These are phyloP conservation scores for Unio delphinus DNA, from an alignment of 2,888 invertebrate species.

Conservation along the genomic window DNA sequence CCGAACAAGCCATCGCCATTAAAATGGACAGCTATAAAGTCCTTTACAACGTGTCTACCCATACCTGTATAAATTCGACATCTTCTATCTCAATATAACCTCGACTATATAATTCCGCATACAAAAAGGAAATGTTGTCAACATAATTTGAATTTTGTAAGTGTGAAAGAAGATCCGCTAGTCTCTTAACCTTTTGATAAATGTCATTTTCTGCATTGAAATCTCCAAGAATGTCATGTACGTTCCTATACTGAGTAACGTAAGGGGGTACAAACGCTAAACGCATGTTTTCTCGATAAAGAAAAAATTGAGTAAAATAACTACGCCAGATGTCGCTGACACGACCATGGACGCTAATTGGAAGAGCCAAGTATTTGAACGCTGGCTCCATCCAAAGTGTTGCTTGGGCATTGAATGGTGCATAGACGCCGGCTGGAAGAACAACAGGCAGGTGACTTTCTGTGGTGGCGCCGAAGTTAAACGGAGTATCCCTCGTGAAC, in stretches of 20 bases:
- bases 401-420: constrained; percentile 20
- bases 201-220: constrained; percentile 6
- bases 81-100: constrained; percentile 9
- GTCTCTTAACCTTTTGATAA: constrained; percentile 1
- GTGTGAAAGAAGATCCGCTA: too few species aligned
- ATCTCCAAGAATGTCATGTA: constrained; percentile 7
- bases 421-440: constrained; percentile 6
- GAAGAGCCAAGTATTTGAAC: constrained; percentile 12
- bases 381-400: constrained; percentile 12
- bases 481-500: constrained; percentile 13
- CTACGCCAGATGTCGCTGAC: constrained; percentile 22
- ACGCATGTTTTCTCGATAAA: constrained; percentile 4
- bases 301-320: constrained; percentile 18
- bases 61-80: neutral
- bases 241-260: constrained; percentile 15
- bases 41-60: neutral
- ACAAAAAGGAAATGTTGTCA: neutral
- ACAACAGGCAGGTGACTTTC: constrained; percentile 4
- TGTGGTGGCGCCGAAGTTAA: constrained; percentile 10
- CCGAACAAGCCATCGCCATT: too few species aligned
- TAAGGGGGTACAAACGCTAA: constrained; percentile 12
- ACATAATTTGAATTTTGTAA: too few species aligned
- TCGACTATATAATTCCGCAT: constrained; percentile 5
- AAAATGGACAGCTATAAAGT: too few species aligned
- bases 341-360: constrained; percentile 11